Conservation (phyloP, 2,113 vertebrate genomes). For the Oxyruncus cristatus region DNA sequence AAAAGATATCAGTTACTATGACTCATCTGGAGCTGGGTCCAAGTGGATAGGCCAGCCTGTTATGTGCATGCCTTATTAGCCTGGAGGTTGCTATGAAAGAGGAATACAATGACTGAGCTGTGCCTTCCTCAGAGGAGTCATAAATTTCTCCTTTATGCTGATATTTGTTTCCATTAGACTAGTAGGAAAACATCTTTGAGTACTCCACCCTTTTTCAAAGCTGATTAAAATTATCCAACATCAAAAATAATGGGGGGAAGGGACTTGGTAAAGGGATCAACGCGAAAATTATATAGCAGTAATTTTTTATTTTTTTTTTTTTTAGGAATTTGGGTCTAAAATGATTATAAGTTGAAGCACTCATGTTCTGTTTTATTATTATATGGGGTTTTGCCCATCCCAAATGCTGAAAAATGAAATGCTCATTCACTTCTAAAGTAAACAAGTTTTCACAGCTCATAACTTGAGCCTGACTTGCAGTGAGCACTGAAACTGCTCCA, state of each 20-base stretch:
- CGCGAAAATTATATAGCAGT: not conserved
- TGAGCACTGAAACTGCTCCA: rapidly evolving
- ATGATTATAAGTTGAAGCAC: not conserved
- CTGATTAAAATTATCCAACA: not conserved
- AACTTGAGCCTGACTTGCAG: not conserved
- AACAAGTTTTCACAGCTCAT: not conserved
- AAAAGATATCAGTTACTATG: not conserved
- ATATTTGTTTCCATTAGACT: not conserved
- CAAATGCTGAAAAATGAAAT: not conserved
- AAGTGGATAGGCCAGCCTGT: not conserved
- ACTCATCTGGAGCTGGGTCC: not conserved
- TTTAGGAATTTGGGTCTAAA: not conserved
- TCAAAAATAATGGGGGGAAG: not conserved
- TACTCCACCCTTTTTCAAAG: not conserved
- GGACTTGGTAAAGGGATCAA: not conserved
- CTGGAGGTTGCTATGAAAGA: slow-evolving; percentile 12
- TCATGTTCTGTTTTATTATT: not conserved
- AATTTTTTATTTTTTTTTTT: not conserved
- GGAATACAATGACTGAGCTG: not conserved
- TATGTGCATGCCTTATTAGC: not conserved
- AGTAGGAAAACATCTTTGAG: not conserved
- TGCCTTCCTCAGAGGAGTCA: not conserved
- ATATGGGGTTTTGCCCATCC: not conserved
- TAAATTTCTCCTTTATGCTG: not conserved
- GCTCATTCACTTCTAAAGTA: not conserved